phyloP scores from a whole-genome alignment of 2,888 invertebrate species.

The Pterostichus niger region DNA sequence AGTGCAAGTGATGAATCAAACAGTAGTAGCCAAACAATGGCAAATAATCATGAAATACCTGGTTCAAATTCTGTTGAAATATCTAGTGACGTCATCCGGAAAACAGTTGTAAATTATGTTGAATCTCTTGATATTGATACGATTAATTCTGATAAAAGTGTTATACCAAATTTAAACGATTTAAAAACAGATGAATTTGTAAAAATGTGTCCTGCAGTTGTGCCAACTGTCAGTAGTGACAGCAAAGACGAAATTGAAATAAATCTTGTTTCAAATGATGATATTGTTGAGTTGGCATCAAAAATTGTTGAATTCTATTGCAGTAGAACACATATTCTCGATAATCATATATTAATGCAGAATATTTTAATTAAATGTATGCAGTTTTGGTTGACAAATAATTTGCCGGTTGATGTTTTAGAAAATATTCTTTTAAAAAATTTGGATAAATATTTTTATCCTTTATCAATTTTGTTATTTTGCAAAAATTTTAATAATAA shows the following conservation, averaged over 20 bases:
- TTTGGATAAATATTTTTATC: conserved; percentile 77
- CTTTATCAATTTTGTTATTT: conserved; percentile 76
- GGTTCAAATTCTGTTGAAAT: not conserved
- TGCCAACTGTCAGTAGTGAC: too few species aligned
- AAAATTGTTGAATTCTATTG: conserved; percentile 76
- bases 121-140: conserved; percentile 64
- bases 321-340: conserved; percentile 74
- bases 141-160: conserved; percentile 56
- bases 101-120: conserved; percentile 67
- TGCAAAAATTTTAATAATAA: conserved; percentile 76
- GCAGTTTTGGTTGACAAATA: conserved; percentile 76
- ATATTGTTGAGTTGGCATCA: conserved; percentile 74
- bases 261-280: not conserved
- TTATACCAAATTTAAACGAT: conserved; percentile 25
- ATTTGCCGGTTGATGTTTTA: conserved; percentile 74
- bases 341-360: conserved; percentile 77
- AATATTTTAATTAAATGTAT: conserved; percentile 76
- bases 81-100: conserved; percentile 53
- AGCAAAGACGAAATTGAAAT: not conserved
- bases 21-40: too few species aligned
- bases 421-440: conserved; percentile 76
- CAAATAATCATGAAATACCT: too few species aligned
- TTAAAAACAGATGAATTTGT: conserved; percentile 21
- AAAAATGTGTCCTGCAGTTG: not conserved
- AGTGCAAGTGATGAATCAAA: not conserved